Conservation (phyloP, 2,797 vertebrate genomes). For the Syngnathus acus region DNA sequence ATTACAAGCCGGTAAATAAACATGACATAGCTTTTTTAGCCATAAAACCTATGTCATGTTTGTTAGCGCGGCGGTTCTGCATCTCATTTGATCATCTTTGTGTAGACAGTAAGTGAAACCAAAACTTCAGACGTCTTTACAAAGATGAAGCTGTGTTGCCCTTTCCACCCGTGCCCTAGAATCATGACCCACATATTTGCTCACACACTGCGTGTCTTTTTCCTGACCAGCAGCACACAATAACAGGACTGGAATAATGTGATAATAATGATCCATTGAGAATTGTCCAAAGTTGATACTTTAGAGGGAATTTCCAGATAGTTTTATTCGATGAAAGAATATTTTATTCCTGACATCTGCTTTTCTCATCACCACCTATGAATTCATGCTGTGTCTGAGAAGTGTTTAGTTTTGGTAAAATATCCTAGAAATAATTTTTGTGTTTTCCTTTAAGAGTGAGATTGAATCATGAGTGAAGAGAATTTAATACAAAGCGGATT, state of each 20-base stretch:
- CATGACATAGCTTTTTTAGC: too few relatives aligned
- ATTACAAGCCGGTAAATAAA: conserved; percentile 14
- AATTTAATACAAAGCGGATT: background rate
- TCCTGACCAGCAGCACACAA: conserved; percentile 47
- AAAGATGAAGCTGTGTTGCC: conserved; percentile 45
- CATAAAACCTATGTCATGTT: conserved; percentile 12
- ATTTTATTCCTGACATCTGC: conserved; percentile 34
- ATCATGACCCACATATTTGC: conserved; percentile 65
- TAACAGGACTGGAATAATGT: conserved; percentile 48
- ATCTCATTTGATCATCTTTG: background rate
- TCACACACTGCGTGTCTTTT: conserved; percentile 39
- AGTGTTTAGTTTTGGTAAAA: conserved; percentile 39
- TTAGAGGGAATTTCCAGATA: conserved; percentile 27
- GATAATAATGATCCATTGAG: conserved; percentile 36
- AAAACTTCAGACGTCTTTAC: conserved; percentile 33
- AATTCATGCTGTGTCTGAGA: conserved; percentile 20
- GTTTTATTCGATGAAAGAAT: conserved; percentile 44
- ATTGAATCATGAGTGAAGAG: conserved; percentile 11
- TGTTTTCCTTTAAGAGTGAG: conserved; percentile 10
- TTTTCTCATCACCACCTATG: conserved; percentile 39
- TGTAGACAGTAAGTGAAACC: conserved; percentile 26
- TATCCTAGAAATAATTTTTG: conserved; percentile 26
- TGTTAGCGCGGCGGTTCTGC: conserved; percentile 13
- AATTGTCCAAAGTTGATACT: conserved; percentile 49
- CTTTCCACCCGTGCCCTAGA: conserved; percentile 62